A percentile compares a stretch with the other conserved stretches of the same genome.
Conservation (phyloP, 1,140 invertebrate species). For the Leptoteleia sp. region DNA sequence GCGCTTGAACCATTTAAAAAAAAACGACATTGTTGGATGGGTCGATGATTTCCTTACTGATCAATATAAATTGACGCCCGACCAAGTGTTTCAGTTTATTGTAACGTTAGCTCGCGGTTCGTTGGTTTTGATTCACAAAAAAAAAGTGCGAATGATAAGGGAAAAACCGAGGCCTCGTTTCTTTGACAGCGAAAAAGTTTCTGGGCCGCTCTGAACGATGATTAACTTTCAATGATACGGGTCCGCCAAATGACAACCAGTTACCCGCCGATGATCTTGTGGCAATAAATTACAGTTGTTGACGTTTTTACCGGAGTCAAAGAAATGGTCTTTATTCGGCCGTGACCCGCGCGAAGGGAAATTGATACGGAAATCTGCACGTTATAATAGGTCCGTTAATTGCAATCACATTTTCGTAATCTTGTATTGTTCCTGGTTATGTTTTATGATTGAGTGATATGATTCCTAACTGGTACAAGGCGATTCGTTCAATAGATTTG, state of each 20-base stretch:
- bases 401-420: constrained; percentile 11
- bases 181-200: neutral
- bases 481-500: neutral
- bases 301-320: neutral
- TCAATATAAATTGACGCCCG: neutral
- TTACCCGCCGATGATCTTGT: no score
- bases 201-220: neutral
- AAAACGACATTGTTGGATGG: neutral
- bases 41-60: constrained; percentile 7
- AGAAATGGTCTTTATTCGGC: constrained; percentile 10
- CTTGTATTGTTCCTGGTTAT: neutral
- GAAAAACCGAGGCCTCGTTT: constrained; percentile 1
- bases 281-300: neutral
- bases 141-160: neutral
- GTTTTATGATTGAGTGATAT: constrained; percentile 18
- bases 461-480: constrained; percentile 29
- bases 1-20: neutral
- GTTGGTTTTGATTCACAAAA: neutral
- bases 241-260: neutral
- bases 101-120: no score
- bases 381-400: constrained; percentile 5
- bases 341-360: constrained; percentile 34
- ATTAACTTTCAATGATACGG: constrained; percentile 13
- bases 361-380: constrained; percentile 20
- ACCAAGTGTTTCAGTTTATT: no score